Percentiles rank a stretch among this genome's conserved stretches.
Evolutionary conservation across 2,113 vertebrate genomes (phyloP).

Genomic region (Malurus alboscapulatus): DNA sequence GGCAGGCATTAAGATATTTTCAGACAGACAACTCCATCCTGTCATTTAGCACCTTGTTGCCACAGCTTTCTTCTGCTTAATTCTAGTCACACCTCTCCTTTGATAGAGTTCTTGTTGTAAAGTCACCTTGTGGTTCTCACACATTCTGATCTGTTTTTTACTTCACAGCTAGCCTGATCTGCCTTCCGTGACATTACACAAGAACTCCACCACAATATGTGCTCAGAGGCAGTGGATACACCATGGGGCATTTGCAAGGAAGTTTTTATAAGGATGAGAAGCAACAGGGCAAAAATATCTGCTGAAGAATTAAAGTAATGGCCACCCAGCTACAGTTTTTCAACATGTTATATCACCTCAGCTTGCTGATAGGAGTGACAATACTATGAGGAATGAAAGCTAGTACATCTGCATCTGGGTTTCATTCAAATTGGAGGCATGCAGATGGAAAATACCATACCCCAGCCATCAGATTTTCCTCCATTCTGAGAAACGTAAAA

Average conservation of each 20-base stretch:
- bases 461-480: not conserved
- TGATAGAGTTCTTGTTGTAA: constrained; percentile 38
- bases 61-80: constrained; percentile 54
- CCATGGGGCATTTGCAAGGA: not conserved
- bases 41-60: constrained; percentile 10
- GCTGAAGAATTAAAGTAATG: constrained; percentile 19
- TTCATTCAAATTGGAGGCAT: constrained; percentile 36
- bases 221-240: not conserved
- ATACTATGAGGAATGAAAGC: constrained; percentile 3
- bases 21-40: constrained; percentile 24
- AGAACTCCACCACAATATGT: constrained; percentile 29
- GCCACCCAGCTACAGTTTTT: not conserved
- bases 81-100: constrained; percentile 63
- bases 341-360: constrained; percentile 39
- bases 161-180: constrained; percentile 43
- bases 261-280: not conserved
- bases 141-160: constrained; percentile 33
- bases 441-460: constrained; percentile 9
- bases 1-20: constrained; percentile 30
- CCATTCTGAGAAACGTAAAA: constrained; percentile 4
- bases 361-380: constrained; percentile 40
- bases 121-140: constrained; percentile 66
- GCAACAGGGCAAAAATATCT: not conserved
- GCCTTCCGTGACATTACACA: constrained; percentile 23
- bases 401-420: constrained; percentile 17